Evolutionary conservation across 2,113 vertebrate species (phyloP), one percentile per base, ranked within the genome.

Genomic region (Urocolius indicus): DNA sequence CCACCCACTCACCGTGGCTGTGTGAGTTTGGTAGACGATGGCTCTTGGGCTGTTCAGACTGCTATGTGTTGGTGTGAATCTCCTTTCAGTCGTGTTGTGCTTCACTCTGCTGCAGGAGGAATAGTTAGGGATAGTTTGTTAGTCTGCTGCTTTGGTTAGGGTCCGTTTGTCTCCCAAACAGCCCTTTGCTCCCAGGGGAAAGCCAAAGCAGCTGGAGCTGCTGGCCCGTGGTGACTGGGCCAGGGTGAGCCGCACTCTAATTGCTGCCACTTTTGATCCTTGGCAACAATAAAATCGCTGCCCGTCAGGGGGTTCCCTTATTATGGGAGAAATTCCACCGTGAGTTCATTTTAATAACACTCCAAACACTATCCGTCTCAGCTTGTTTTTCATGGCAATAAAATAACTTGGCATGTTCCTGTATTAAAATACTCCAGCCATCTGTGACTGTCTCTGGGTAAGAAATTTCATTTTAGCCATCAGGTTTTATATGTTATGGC

Each of bases 341-440:
- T 41, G 30, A 41, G 81, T 10, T 90, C n/a, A 36, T 52, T 94
- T 88, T 91, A 71, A 74, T 59, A 54, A 66, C 4, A 38, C 67
- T 67, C 83, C 85, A 67, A 90, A 45, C 52, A 24, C 84, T 84
- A 38, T 92, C 87, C 87, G 84, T 63, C 89, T 57, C 82, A 15
- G 93, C 85, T 80, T 89, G 82, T 62, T 89, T 87, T 87, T 52
- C 87, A 19, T 3, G 6, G 85, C 69, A 69, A 72, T 96, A 52
- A 88, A 92, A 88, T 45, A 2, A 3, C 94, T 65, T 46, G 75
- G 86, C 20, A 2, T 36, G 66, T 27, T 52, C 87, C 94, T 0
- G 15, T 54, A 92, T 93, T 93, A 95, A 94, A 92, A 78, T 68
- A 63, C 82, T 85, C 45, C 90, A 89, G 59, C 96, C 96, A 94